phyloP scores from a whole-genome alignment of 2,888 invertebrate genomes.

The Priocnemis perturbator region DNA sequence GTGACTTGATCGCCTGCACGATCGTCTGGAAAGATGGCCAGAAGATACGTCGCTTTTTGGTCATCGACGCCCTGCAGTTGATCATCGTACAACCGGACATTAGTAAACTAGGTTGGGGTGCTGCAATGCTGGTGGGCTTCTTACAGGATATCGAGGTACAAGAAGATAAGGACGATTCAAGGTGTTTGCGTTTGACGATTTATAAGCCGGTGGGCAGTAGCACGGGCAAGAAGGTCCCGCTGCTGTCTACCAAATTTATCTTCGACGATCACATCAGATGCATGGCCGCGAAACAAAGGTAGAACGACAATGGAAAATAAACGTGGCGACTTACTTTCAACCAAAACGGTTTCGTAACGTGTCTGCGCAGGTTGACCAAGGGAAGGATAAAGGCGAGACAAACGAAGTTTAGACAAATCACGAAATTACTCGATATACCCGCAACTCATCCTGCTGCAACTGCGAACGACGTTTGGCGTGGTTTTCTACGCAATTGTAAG shows the following conservation, averaged over 20 bases:
- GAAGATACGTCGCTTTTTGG: slow-evolving; percentile 94
- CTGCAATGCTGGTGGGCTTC: slow-evolving; percentile 96
- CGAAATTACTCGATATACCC: slow-evolving; percentile 91
- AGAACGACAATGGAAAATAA: slow-evolving; percentile 23
- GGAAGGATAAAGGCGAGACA: slow-evolving; percentile 96
- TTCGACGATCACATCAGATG: slow-evolving; percentile 99
- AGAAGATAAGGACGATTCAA: slow-evolving; percentile 97
- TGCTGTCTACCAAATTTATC: slow-evolving; percentile 94
- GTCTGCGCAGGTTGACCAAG: slow-evolving; percentile 74
- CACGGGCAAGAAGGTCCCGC: slow-evolving; percentile 84
- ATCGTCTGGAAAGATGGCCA: slow-evolving; percentile 93
- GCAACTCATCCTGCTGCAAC: slow-evolving; percentile 72
- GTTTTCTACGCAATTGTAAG: slow-evolving; percentile 71
- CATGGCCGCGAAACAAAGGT: slow-evolving; percentile 99
- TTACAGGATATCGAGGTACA: slow-evolving; percentile 95
- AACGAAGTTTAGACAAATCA: slow-evolving; percentile 97
- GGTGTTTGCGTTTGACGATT: slow-evolving; percentile 95
- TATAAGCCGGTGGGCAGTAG: slow-evolving; percentile 85
- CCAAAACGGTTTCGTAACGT: too few species aligned
- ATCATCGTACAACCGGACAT: slow-evolving; percentile 98
- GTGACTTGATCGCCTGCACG: slow-evolving; percentile 97
- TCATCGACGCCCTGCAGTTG: slow-evolving; percentile 95
- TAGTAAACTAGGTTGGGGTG: slow-evolving; percentile 96
- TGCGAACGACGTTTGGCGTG: slow-evolving; percentile 68
- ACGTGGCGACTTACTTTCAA: too few species aligned